Percentiles rank a stretch among this genome's conserved stretches.
phyloP scores from a whole-genome alignment of 2,113 vertebrate species.

The Genyomyrus donnyi region DNA sequence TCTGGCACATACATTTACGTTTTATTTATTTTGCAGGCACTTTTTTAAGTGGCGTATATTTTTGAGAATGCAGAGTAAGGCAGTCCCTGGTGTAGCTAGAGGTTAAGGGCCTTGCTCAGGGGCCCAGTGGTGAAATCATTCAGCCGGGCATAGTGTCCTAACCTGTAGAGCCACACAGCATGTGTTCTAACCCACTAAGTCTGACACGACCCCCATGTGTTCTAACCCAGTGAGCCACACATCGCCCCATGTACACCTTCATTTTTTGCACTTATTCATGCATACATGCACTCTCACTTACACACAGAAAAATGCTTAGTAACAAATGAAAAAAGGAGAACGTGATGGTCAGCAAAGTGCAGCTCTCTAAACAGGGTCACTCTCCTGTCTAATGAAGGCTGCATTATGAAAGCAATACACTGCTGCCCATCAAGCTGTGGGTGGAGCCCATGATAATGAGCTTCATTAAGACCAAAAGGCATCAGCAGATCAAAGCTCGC shows the following conservation, averaged over 20 bases:
- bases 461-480: conserved; percentile 17
- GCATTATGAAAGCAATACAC: background rate
- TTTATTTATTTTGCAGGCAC: background rate
- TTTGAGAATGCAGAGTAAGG: background rate
- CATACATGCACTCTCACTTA: background rate
- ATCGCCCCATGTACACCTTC: background rate
- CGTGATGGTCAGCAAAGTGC: background rate
- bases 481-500: conserved; percentile 15
- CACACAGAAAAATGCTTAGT: background rate
- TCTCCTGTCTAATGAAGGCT: conserved; percentile 10
- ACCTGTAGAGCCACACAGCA: background rate
- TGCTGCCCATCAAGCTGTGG: background rate
- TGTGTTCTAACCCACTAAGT: background rate
- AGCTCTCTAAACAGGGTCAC: background rate
- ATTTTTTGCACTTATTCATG: background rate
- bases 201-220: background rate
- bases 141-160: background rate
- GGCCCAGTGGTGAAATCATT: background rate
- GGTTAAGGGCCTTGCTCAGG: background rate
- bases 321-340: background rate
- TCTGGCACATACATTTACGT: background rate
- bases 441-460: conserved; percentile 10
- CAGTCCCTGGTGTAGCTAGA: background rate
- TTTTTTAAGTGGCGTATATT: background rate
- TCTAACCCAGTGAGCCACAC: background rate